Conservation (phyloP, 2,113 vertebrate species). For the Thunnus maccoyii region DNA sequence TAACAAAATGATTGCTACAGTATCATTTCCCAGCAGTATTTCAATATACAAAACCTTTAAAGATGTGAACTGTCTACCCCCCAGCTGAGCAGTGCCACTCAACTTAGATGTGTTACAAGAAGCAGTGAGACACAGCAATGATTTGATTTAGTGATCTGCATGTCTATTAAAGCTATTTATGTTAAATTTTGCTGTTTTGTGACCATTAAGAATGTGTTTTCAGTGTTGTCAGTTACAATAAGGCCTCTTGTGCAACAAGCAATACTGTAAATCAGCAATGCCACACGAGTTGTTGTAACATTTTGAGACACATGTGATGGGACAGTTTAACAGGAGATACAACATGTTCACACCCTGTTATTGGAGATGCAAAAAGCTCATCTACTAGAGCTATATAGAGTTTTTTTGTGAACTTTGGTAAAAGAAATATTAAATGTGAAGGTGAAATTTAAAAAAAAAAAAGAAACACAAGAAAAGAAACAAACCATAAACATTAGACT, state of each 20-base stretch:
- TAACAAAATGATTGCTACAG: slow-evolving; percentile 28
- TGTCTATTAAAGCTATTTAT: too few species aligned
- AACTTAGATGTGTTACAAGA: too few species aligned
- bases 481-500: background rate
- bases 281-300: too few species aligned
- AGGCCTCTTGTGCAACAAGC: too few species aligned
- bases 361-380: background rate
- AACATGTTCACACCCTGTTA: background rate
- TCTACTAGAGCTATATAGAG: background rate
- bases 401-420: slow-evolving; percentile 3
- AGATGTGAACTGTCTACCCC: background rate
- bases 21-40: slow-evolving; percentile 7
- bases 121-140: too few species aligned
- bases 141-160: too few species aligned
- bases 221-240: too few species aligned
- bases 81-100: background rate
- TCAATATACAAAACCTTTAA: slow-evolving; percentile 12
- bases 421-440: too few species aligned
- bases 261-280: background rate
- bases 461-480: background rate
- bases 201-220: too few species aligned
- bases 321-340: background rate
- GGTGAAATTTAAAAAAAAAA: background rate
- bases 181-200: too few species aligned
- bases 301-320: too few species aligned